These are phyloP conservation scores for Cisticola juncidis DNA, from an alignment of 2,113 vertebrate genomes.

Conservation along the genomic window DNA sequence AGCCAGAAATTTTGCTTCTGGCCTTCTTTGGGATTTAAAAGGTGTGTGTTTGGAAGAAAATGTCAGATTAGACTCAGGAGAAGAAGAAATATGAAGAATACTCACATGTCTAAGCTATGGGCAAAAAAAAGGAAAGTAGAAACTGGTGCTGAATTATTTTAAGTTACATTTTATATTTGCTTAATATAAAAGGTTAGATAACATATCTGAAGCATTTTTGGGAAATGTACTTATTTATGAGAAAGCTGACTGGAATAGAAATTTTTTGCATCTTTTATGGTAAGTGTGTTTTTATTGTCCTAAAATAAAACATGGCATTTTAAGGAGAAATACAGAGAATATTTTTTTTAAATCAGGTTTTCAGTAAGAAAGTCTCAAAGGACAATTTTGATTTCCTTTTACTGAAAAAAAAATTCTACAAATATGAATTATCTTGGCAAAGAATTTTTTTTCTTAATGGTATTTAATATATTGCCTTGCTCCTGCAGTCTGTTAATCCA, in stretches of 20 bases:
- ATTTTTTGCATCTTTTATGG: neutral
- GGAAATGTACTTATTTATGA: neutral
- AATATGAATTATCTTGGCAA: neutral
- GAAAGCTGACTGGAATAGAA: neutral
- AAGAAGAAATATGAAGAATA: neutral
- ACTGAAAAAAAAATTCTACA: neutral
- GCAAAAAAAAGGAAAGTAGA: neutral
- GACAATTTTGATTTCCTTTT: neutral
- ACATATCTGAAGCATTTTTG: neutral
- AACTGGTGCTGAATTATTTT: neutral
- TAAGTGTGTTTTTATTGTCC: neutral
- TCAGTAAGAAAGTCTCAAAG: neutral
- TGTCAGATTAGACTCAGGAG: constrained; percentile 39
- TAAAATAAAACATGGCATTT: neutral
- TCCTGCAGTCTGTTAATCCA: neutral
- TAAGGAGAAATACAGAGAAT: neutral
- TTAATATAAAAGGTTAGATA: neutral
- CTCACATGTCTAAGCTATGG: neutral
- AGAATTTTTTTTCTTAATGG: neutral
- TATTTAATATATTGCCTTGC: neutral
- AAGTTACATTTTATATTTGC: neutral
- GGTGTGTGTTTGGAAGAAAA: constrained; percentile 37
- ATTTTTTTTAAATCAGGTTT: neutral
- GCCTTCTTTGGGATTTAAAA: constrained; percentile 29
- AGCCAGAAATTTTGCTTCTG: constrained; percentile 43